Evolutionary conservation across 2,113 vertebrate species (phyloP).

Genomic region (Oostethus manadensis): DNA sequence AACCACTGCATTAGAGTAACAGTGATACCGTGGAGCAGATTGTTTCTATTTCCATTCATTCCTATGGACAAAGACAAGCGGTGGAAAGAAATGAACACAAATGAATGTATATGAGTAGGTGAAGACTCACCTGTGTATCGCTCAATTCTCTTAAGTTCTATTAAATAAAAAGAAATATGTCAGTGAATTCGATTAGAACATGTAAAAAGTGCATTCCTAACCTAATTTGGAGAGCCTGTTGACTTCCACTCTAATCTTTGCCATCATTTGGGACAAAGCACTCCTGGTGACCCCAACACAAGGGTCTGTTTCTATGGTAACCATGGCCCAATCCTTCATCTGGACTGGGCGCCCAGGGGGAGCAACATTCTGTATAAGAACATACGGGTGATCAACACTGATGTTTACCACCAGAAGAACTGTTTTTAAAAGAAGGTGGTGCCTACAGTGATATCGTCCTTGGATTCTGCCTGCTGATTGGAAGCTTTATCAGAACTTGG

Average conservation of each 20-base stretch:
- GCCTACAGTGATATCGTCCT: constrained; percentile 41
- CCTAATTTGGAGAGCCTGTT: constrained; percentile 69
- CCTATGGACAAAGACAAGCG: neutral
- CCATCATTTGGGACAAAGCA: constrained; percentile 59
- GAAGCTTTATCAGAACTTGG: constrained; percentile 6
- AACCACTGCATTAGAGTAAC: too few species aligned
- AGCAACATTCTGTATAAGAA: constrained; percentile 31
- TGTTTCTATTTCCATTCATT: too few species aligned
- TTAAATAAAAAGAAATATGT: neutral
- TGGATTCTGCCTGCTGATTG: constrained; percentile 34
- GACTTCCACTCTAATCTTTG: constrained; percentile 58
- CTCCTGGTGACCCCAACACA: constrained; percentile 67
- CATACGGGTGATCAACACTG: neutral
- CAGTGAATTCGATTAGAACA: neutral
- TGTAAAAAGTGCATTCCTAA: constrained; percentile 19
- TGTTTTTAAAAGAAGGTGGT: neutral
- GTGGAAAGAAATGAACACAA: too few species aligned
- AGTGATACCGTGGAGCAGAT: too few species aligned
- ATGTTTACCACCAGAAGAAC: neutral
- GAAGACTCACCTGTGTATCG: constrained; percentile 64
- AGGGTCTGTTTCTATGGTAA: constrained; percentile 66
- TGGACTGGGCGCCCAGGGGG: constrained; percentile 22
- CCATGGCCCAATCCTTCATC: constrained; percentile 70
- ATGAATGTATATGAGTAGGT: neutral
- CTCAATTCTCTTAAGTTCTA: constrained; percentile 68